phyloP scores from a whole-genome alignment of 2,888 invertebrate species.

The Orthonychiurus folsomi region DNA sequence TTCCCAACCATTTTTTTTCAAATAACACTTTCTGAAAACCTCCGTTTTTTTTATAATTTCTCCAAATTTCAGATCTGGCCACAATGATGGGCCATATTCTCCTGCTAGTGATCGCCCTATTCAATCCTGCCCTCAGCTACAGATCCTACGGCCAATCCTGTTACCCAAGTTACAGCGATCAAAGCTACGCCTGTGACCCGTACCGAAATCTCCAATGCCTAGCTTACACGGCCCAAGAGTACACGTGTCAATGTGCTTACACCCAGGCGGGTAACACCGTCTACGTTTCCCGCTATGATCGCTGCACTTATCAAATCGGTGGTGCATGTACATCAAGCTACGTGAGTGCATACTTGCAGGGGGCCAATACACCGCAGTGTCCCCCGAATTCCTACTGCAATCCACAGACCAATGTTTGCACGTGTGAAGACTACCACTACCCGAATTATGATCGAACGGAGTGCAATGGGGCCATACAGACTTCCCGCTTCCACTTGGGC shows the following conservation, averaged over 20 bases:
- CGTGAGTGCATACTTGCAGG: background rate
- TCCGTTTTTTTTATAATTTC: background rate
- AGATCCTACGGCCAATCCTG: constrained; percentile 8
- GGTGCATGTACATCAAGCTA: background rate
- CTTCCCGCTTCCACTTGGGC: no score
- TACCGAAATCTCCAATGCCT: constrained; percentile 1
- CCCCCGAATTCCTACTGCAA: constrained; percentile 8
- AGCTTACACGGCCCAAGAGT: background rate
- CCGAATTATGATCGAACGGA: constrained; percentile 8
- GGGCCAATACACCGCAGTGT: background rate
- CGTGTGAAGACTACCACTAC: background rate
- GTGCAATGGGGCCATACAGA: constrained; percentile 6
- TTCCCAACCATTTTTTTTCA: background rate
- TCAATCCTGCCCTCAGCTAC: background rate
- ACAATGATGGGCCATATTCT: no score
- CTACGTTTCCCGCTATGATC: background rate
- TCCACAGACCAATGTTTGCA: background rate
- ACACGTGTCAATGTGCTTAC: constrained; percentile 8
- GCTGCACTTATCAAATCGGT: constrained; percentile 1
- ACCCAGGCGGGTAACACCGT: background rate
- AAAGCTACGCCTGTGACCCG: background rate
- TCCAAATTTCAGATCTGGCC: background rate
- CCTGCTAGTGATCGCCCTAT: no score
- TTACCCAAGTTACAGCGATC: background rate
- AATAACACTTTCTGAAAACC: background rate